These are phyloP conservation scores for Chauna torquata DNA, from an alignment of 2,113 vertebrate genomes.

Conservation along the genomic window DNA sequence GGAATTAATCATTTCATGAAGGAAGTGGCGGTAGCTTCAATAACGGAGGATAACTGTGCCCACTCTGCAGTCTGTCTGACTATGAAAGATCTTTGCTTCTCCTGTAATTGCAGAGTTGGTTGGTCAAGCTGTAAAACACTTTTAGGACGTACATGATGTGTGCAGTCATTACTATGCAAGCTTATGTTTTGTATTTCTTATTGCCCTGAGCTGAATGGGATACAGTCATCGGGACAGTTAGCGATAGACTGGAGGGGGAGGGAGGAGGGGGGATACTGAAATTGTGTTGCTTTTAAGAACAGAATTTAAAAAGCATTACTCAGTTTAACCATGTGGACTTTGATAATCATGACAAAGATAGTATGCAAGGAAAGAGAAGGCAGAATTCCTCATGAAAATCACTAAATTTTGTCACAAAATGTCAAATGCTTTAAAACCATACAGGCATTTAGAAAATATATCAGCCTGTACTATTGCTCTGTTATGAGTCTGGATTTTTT, in stretches of 20 bases:
- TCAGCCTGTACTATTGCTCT: background rate
- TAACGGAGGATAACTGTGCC: background rate
- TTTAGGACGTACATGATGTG: background rate
- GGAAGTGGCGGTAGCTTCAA: background rate
- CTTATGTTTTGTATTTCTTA: background rate
- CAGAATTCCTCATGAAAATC: background rate
- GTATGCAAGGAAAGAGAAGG: background rate
- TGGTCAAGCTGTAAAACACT: background rate
- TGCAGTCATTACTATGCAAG: background rate
- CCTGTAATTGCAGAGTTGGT: conserved; percentile 6
- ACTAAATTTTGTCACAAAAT: background rate
- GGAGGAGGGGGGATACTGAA: background rate
- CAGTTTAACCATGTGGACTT: background rate
- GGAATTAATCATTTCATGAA: background rate
- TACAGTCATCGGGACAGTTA: background rate
- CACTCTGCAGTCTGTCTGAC: background rate
- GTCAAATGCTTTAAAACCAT: background rate
- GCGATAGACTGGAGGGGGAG: accelerated
- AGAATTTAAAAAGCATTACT: background rate
- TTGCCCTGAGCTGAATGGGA: background rate
- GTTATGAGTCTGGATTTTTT: background rate
- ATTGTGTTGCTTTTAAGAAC: background rate
- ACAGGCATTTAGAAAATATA: background rate
- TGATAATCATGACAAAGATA: background rate
- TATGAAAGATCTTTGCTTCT: conserved; percentile 3